Base-by-base conservation (phyloP, 2,797 vertebrate genomes). In the Cetoscarus ocellatus region DNA sequence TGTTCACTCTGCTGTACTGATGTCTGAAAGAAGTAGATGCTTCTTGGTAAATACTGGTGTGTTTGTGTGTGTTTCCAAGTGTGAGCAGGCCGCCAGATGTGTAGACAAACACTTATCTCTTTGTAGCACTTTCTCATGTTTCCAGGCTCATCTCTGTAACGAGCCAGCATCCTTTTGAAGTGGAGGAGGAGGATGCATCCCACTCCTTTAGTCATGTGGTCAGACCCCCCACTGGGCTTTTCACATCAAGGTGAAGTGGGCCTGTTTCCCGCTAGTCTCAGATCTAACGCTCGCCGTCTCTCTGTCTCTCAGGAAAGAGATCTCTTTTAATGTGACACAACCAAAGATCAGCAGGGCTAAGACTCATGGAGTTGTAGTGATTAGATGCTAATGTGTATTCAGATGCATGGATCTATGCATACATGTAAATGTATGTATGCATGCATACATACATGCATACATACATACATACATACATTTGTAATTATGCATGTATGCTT, bases 151-250 rank as follows among this genome's bases (percentile, higher is more conserved):
- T 40, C 50, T 61, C 62, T 86, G 79, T 77, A 80, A 86, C 79
- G 78, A 73, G 73, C 67, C 15, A 8, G 42, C 62, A 50, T 62
- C 51, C 60, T 58, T 86, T 79, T 87, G 80, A 85, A 84, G 82
- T 75, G 36, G 18, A 67, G 50, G 51, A 72, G 56, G 65, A 64
- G 65, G 70, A 79, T 64, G 68, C 27, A 74, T 77, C 64, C 66
- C 57, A 11, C 1, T 49, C 61, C 70, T 72, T 67, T 61, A 80
- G 77, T 83, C 78, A 80, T 82, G 75, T 80, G 89, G 65, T 79
- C 75, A 80, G 42, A 85, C 73, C 77, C 71, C n/a, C 84, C 9
- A 0, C 65, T 80, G 86, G 74, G 83, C 48, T 79, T 82, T 78
- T 80, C 75, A 83, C 65, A 70, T 86, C 68, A 78, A 85, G 85